Base-by-base conservation (phyloP, 2,113 vertebrate species). In the Fregata magnificens region DNA sequence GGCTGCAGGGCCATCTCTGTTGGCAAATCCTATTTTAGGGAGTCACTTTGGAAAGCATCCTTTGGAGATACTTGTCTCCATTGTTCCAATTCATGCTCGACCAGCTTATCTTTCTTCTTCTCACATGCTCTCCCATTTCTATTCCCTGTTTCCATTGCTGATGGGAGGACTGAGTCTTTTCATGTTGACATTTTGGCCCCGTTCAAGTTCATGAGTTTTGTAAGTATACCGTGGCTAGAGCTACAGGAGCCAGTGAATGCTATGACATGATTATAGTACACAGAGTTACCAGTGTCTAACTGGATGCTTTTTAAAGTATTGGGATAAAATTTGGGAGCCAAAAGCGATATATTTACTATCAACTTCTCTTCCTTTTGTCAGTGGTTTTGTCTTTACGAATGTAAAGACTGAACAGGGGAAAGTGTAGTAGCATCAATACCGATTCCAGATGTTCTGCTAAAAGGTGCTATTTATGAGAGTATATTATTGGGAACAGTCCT, bases 401-500 rank as follows among this genome's bases (percentile, higher is more conserved):
- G 11, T 84, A 67, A 95, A 78, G 52, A 55, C 70, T 78, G 77
- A 88, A 81, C 56, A 70, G 25, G 47, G 61, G 63, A 87, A 96
- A 95, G 72, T 86, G 83, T 72, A 95, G 96, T 97, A 93, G 93
- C 88, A 70, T 87, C 82, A 59, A 94, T 93, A 91, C 81, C 17
- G 24, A 52, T 95, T 97, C 96, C 97, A 97, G 97, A 98, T 98
- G 96, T 97, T 96, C 90, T 96, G 91, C 90, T 96, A 94, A 96
- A 97, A 91, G 92, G 88, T 96, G 93, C 79, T 88, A 53, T 96
- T 97, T 97, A 93, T 96, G 92, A 90, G 82, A 94, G 34, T 84
- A 71, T 96, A 90, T 95, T 95, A 86, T 77, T 96, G 8, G 82
- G 93, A 96, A 70, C 93, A 93, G 90, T 61, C 82, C 65, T 95